Evolutionary conservation across 2,888 invertebrate genomes (phyloP), one percentile per base, ranked within the genome.

Genomic region (Subacronicta megacephala): DNA sequence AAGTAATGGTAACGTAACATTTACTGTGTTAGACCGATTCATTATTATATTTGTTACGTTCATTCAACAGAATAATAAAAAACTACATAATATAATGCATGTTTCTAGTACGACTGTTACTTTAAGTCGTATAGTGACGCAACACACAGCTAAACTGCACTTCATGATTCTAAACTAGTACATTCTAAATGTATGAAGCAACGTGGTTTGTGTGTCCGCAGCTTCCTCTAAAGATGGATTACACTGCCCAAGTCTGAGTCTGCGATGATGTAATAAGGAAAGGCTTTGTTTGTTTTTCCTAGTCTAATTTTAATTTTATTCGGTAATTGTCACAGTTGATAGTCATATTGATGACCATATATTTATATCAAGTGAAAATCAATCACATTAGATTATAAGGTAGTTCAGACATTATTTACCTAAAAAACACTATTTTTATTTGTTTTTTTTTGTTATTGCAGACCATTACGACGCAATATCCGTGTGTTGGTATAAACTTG

Each of bases 401-500:
- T n/a, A n/a, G n/a, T n/a, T n/a, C n/a, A n/a, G n/a, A n/a, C n/a
- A n/a, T n/a, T n/a, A n/a, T n/a, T n/a, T n/a, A n/a, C n/a, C n/a
- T n/a, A n/a, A n/a, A n/a, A n/a, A n/a, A n/a, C n/a, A n/a, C n/a
- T n/a, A n/a, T n/a, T n/a, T n/a, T n/a, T n/a, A n/a, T n/a, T n/a
- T n/a, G n/a, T n/a, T n/a, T n/a, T n/a, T n/a, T 61, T 57, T 62
- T 47, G 38, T 62, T 44, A 47, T 62, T 55, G 36, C 17, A n/a
- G 38, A 16, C 26, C 40, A 50, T 62, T 62, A 63, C 53, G 50
- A 62, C 57, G 57, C 52, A 58, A 61, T 44, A 51, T 52, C 37
- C 52, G 45, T 58, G 51, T 37, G 54, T 67, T 50, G 40, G 40
- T 68, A 67, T 67, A 67, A 61, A 62, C 66, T 65, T 57, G 64